Conservation (phyloP, 2,113 vertebrate species). For the Acinonyx jubatus region DNA sequence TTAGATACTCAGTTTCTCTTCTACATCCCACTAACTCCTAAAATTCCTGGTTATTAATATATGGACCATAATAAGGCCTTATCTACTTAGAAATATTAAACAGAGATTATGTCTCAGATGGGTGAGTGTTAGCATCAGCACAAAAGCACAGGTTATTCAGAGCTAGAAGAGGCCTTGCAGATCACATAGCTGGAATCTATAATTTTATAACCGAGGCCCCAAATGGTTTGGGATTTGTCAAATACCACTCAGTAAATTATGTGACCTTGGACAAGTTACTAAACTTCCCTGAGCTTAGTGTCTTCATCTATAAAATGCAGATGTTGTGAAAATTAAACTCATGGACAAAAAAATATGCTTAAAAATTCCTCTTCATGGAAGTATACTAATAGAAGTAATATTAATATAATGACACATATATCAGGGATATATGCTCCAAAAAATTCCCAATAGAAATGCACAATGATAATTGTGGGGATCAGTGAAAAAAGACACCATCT, state of each 20-base stretch:
- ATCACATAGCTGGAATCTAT: not conserved
- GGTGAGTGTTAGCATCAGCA: not conserved
- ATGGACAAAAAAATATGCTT: not conserved
- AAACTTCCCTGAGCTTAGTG: not conserved
- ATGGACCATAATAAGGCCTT: not conserved
- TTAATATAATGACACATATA: not conserved
- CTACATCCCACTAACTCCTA: not conserved
- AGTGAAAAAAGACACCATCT: not conserved
- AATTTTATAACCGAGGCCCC: not conserved
- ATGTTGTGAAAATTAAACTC: not conserved
- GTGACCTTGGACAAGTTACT: not conserved
- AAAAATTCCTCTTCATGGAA: not conserved
- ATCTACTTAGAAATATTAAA: not conserved
- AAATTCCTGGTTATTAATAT: constrained; percentile 16
- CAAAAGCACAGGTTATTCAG: not conserved
- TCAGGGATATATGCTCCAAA: not conserved
- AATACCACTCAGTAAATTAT: not conserved
- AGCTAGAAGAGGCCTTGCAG: not conserved
- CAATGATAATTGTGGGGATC: not conserved
- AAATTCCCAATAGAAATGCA: not conserved
- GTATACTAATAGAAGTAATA: not conserved
- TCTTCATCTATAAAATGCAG: not conserved
- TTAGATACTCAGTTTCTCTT: constrained; percentile 41
- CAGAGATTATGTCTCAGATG: not conserved
- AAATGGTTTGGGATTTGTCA: not conserved